Evolutionary conservation across 1,140 invertebrate genomes (phyloP), one percentile per base, ranked within the genome.

Genomic region (Proctacanthus coquilletti): DNA sequence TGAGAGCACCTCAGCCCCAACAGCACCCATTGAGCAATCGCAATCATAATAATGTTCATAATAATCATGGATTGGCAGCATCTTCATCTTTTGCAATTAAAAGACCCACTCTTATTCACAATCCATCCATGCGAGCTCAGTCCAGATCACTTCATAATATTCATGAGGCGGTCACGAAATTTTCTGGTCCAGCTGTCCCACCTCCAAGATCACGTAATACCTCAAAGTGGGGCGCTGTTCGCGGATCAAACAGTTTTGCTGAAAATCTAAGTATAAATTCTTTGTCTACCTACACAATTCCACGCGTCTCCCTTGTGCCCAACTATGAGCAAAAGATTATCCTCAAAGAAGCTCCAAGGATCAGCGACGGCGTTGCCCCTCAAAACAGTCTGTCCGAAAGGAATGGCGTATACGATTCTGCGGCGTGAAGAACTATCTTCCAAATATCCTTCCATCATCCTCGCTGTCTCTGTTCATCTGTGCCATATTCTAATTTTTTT

Each of bases 51-150:
- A 34, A 17, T 17, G 18, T 34, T 11, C 11, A 34, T 34, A 18
- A 34, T 34, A 18, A n/a, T n/a, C n/a, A n/a, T n/a, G n/a, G n/a
- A n/a, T 43, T 57, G 13, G 43, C 57, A 36, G 50, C 57, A 30
- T 50, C 55, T 23, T 53, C 55, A 15, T 54, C 53, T 14, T 59
- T 58, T 43, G 51, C 53, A 2, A 58, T 59, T 5, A 58, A 59
- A 36, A 48, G 55, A 2, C 55, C 55, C 2, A 52, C 51, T 21
- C 33, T 58, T 31, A 43, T 53, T 15, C 47, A 44, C 2, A 17
- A n/a, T 5, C 11, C 19, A 27, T 27, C 32, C 20, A 18, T 48
- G 5, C 34, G 51, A 10, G 47, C 54, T 5, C 49, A 55, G 36
- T 57, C 54, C 5, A 27, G 8, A 9, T 27, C 23, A 27, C 45